Base-by-base conservation (phyloP, 2,888 invertebrate genomes). In the Caradrina kadenii region DNA sequence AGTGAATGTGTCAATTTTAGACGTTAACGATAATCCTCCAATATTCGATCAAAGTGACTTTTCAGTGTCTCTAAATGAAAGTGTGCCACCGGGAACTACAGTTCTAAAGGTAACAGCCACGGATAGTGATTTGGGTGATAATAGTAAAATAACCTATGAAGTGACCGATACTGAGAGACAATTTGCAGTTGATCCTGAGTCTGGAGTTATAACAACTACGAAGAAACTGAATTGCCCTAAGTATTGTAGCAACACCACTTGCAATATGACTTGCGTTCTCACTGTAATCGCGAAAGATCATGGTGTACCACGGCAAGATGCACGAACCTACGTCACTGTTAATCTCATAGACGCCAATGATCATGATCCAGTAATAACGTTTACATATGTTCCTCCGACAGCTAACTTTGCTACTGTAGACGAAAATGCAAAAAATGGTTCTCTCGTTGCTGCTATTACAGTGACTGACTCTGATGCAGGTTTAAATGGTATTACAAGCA, bases 1-100 rank as follows among this genome's bases (percentile, higher is more conserved):
- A 95, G 98, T 99, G 53, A 98, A 99, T 92, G 98, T 99, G 19
- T 98, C 98, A 63, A 98, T 99, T 76, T 95, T 98, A 80, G 99
- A 99, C 93, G 98, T 98, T 10, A 99, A 99, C 90, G 99, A 99
- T 90, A 99, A 99, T 93, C 98, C 99, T 17, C 99, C 99, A 49
- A 98, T 99, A 82, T 99, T 99, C 89, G 98, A 98, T 92, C 99
- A 99, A 91, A 99, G 98, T 94, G 99, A 99, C 91, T 99, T 99
- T 93, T 98, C 98, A 69, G 98, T 98, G 1, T 98, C 98, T 54
- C 91, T 99, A 62, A 99, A 99, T 93, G 99, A 99, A 93, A 99
- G 98, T 88, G 98, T 98, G 11, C 97, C 98, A n/a, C 97, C 98
- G 0, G 99, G 99, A 5, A 98, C 98, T 0, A 97, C 97, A 52